Percentiles rank a stretch among this genome's conserved stretches.
Conservation (phyloP, 2,888 invertebrate species). For the Epinotia brunnichana region DNA sequence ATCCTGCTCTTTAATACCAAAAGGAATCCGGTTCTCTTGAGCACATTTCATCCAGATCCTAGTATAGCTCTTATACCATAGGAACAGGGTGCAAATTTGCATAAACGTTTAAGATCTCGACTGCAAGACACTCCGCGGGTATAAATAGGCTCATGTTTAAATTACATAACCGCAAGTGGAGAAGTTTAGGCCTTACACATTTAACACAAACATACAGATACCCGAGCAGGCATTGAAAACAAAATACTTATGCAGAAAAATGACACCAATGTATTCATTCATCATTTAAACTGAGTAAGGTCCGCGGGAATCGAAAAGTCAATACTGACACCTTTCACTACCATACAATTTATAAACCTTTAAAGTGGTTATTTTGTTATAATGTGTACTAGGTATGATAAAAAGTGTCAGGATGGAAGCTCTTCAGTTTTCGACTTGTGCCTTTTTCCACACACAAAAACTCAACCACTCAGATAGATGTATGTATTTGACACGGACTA, state of each 20-base stretch:
- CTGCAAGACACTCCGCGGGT: background rate
- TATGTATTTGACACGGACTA: background rate
- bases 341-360: background rate
- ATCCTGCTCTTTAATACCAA: slow-evolving; percentile 17
- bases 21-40: slow-evolving; percentile 14
- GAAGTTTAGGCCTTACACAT: slow-evolving; percentile 36
- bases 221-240: background rate
- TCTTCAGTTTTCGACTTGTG: background rate
- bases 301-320: too few relatives aligned
- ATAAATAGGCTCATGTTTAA: background rate
- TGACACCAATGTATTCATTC: background rate
- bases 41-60: background rate
- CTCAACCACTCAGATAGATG: background rate
- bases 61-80: background rate
- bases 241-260: background rate
- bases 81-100: background rate
- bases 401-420: background rate
- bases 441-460: background rate
- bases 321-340: background rate
- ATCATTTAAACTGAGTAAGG: too few relatives aligned
- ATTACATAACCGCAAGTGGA: too few relatives aligned
- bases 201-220: slow-evolving; percentile 5
- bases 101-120: background rate
- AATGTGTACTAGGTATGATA: background rate
- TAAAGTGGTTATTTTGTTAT: background rate